Evolutionary conservation across 1,140 invertebrate species (phyloP).

Genomic region (Agrilus planipennis): DNA sequence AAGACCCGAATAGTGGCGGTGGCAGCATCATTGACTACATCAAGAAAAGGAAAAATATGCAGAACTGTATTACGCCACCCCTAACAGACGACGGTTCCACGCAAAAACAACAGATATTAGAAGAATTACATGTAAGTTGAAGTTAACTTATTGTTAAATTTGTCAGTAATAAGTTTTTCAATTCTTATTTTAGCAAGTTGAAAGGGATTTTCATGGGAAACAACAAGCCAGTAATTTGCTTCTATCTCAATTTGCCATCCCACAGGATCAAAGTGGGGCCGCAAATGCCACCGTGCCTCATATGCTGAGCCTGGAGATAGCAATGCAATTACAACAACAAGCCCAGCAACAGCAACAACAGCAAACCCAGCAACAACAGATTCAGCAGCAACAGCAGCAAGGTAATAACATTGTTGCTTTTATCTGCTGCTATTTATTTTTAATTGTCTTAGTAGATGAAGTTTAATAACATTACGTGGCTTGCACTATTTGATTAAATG

Average conservation of each 20-base stretch:
- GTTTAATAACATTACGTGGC: no score
- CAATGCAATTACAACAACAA: constrained; percentile 27
- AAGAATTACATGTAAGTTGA: constrained; percentile 56
- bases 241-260: constrained; percentile 31
- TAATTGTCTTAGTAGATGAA: no score
- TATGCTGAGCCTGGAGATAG: constrained; percentile 29
- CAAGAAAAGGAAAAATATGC: constrained; percentile 28
- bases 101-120: constrained; percentile 64
- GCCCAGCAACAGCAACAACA: no score
- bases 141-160: constrained; percentile 3
- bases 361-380: no score
- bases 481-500: no score
- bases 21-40: constrained; percentile 32
- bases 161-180: background rate
- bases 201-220: constrained; percentile 60
- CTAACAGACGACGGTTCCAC: constrained; percentile 51
- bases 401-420: no score
- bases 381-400: no score
- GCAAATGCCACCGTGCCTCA: constrained; percentile 24
- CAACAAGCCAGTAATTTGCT: constrained; percentile 30
- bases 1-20: constrained; percentile 25
- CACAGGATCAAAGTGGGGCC: constrained; percentile 27
- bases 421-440: no score
- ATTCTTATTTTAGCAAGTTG: constrained; percentile 46
- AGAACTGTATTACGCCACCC: constrained; percentile 11